phyloP scores from a whole-genome alignment of 2,113 vertebrate genomes.

The Poecile atricapillus region DNA sequence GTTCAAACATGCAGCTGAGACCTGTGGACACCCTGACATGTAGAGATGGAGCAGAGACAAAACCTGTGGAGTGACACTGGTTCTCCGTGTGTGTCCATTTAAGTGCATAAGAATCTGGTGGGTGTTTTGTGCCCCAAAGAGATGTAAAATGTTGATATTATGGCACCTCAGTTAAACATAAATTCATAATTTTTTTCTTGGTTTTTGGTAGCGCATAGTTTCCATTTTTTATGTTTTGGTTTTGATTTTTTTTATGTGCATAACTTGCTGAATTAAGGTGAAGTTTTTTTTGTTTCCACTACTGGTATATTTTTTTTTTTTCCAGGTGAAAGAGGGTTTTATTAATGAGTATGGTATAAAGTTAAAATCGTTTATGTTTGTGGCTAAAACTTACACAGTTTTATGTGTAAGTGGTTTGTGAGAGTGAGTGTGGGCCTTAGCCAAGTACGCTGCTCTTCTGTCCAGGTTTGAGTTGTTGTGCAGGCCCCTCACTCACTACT shows the following conservation, averaged over 20 bases:
- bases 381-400: not conserved
- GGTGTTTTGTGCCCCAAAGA: not conserved
- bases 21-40: not conserved
- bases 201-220: not conserved
- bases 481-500: not conserved
- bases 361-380: not conserved
- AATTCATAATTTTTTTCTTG: slow-evolving; percentile 13
- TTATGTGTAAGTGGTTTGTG: not conserved
- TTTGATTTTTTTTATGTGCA: not conserved
- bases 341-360: not conserved
- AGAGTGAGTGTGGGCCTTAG: not conserved
- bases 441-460: not conserved
- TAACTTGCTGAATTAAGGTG: not conserved
- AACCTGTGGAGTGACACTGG: not conserved
- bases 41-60: not conserved
- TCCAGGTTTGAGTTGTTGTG: not conserved
- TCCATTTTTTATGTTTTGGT: accelerated
- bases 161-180: slow-evolving; percentile 22
- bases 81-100: not conserved
- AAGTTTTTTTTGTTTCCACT: not conserved
- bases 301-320: not conserved
- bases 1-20: not conserved
- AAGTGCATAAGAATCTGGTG: not conserved
- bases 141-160: slow-evolving; percentile 24
- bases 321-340: not conserved